These are phyloP conservation scores for Lasioglossum calceatum DNA, from an alignment of 2,888 invertebrate genomes.

Conservation along the genomic window DNA sequence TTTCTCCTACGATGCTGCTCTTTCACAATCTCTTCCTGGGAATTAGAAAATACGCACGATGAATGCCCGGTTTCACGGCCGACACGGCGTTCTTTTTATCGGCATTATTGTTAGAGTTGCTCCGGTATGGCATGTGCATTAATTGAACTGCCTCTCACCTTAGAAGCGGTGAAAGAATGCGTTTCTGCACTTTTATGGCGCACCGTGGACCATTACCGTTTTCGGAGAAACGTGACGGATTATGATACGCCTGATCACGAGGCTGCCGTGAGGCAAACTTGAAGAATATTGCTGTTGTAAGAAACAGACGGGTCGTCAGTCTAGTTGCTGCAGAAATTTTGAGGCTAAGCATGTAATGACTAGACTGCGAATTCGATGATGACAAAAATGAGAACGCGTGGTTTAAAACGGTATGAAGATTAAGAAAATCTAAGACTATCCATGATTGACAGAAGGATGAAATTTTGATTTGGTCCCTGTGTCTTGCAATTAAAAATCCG, in stretches of 20 bases:
- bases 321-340: neutral
- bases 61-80: constrained; percentile 19
- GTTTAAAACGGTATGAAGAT: too few relatives aligned
- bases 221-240: neutral
- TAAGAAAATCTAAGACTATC: too few relatives aligned
- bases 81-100: neutral
- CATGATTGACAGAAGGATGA: neutral
- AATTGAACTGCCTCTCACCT: neutral
- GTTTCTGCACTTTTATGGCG: neutral
- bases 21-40: constrained; percentile 21
- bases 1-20: neutral
- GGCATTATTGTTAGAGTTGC: neutral
- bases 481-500: too few relatives aligned
- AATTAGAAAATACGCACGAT: constrained; percentile 31
- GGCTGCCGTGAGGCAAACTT: neutral
- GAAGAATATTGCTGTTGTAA: neutral
- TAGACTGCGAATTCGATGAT: neutral
- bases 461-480: neutral
- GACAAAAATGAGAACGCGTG: too few relatives aligned
- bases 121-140: neutral
- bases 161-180: neutral
- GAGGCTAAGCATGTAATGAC: neutral
- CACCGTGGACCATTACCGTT: neutral
- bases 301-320: neutral
- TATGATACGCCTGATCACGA: neutral